Evolutionary conservation across 2,113 vertebrate genomes (phyloP).

Genomic region (Phasianus colchicus): DNA sequence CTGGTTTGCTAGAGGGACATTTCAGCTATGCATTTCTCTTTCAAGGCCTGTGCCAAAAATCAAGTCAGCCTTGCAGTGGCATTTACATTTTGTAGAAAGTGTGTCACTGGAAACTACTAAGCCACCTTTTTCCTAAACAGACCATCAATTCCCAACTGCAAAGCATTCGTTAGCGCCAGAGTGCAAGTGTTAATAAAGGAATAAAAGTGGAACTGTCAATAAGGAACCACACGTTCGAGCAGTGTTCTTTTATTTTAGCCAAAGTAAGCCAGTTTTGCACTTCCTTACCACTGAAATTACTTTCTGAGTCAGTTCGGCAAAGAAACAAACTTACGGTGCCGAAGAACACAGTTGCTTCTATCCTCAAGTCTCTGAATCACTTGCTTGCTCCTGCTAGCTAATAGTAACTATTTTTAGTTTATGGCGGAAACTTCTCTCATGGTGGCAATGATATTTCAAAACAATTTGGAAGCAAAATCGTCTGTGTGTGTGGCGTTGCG

Average conservation of each 20-base stretch:
- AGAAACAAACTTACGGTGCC: not conserved
- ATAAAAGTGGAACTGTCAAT: conserved; percentile 1
- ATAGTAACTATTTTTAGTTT: conserved; percentile 74
- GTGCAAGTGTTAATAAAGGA: conserved; percentile 16
- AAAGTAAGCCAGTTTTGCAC: conserved; percentile 17
- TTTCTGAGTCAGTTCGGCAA: conserved; percentile 39
- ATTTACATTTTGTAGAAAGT: not conserved
- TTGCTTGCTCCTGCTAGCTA: conserved; percentile 34
- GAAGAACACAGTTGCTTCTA: conserved; percentile 37
- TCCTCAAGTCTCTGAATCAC: conserved; percentile 12
- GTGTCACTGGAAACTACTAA: not conserved
- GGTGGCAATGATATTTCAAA: conserved; percentile 37
- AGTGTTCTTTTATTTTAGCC: not conserved
- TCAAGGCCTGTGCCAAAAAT: not conserved
- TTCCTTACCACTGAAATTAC: not conserved
- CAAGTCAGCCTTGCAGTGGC: not conserved
- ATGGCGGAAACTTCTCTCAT: conserved; percentile 42
- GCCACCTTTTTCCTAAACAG: not conserved
- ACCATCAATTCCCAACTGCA: not conserved
- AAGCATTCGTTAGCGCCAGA: not conserved
- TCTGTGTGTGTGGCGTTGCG: not conserved
- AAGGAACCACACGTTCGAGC: not conserved
- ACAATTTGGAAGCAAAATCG: conserved; percentile 30
- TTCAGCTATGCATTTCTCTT: not conserved
- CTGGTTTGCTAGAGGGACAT: not conserved